Percentiles rank a stretch among this genome's conserved stretches.
Evolutionary conservation across 2,888 invertebrate genomes (phyloP).

Genomic region (Acrobasis repandana): DNA sequence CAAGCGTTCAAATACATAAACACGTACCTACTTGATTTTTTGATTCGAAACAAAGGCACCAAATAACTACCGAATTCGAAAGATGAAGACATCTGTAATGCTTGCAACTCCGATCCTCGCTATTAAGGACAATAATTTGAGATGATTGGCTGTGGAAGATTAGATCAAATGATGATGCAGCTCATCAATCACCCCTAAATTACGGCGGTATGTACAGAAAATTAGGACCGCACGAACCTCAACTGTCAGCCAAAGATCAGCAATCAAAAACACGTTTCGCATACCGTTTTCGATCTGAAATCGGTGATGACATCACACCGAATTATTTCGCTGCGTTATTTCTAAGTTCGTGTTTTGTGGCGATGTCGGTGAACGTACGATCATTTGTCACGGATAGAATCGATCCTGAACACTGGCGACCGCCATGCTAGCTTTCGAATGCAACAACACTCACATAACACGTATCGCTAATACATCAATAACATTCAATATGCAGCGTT

Average conservation of each 20-base stretch:
- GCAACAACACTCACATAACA: slow-evolving; percentile 8
- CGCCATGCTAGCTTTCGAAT: slow-evolving; percentile 13
- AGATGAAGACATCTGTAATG: not conserved
- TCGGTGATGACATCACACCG: slow-evolving; percentile 12
- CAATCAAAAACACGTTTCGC: slow-evolving; percentile 17
- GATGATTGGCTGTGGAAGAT: slow-evolving; percentile 4
- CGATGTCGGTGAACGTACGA: slow-evolving; percentile 7
- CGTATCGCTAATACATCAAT: slow-evolving; percentile 8
- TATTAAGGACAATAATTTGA: not conserved
- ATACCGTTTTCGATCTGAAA: slow-evolving; percentile 10
- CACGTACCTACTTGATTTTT: too few species aligned
- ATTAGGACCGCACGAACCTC: slow-evolving; percentile 15
- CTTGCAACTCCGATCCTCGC: not conserved
- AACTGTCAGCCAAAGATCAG: slow-evolving; percentile 2
- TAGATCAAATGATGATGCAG: slow-evolving; percentile 9
- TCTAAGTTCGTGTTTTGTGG: slow-evolving; percentile 11
- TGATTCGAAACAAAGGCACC: too few species aligned
- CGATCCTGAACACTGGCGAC: slow-evolving; percentile 3
- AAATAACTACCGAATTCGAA: not conserved
- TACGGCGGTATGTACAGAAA: slow-evolving; percentile 6
- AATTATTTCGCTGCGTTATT: slow-evolving; percentile 9
- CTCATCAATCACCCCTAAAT: slow-evolving; percentile 16
- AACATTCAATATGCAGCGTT: not conserved
- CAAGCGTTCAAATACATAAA: too few species aligned
- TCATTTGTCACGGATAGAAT: slow-evolving; percentile 10